These are phyloP conservation scores for Mustela lutreola DNA, from an alignment of 2,113 vertebrate species.

Conservation along the genomic window DNA sequence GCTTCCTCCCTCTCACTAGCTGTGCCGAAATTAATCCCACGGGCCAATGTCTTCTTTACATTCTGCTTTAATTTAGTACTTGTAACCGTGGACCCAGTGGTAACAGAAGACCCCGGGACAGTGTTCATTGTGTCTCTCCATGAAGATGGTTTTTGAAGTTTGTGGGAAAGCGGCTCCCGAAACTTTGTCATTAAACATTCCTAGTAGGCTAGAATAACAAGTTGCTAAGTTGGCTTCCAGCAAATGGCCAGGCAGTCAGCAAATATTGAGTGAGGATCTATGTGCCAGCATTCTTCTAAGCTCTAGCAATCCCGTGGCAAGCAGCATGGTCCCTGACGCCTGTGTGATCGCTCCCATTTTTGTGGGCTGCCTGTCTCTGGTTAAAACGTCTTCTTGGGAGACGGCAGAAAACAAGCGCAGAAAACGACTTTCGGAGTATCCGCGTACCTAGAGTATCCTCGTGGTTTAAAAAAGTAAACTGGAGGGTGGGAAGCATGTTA, in stretches of 20 bases:
- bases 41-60: background rate
- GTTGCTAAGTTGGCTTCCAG: background rate
- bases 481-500: background rate
- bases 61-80: background rate
- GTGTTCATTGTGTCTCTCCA: background rate
- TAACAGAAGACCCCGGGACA: background rate
- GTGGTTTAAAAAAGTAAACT: background rate
- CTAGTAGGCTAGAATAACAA: background rate
- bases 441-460: background rate
- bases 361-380: background rate
- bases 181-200: constrained; percentile 22
- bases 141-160: constrained; percentile 31
- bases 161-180: background rate
- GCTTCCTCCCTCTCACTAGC: background rate
- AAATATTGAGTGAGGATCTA: constrained; percentile 53
- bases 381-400: background rate
- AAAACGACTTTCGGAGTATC: background rate
- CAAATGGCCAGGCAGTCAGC: background rate
- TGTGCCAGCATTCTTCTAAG: constrained; percentile 36
- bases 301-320: background rate
- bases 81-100: constrained; percentile 12
- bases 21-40: background rate
- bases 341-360: background rate
- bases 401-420: background rate
- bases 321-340: background rate